A percentile compares a stretch with the other conserved stretches of the same genome.
These are phyloP conservation scores for Danionella dracula DNA, from an alignment of 2,797 vertebrate species.

Conservation along the genomic window DNA sequence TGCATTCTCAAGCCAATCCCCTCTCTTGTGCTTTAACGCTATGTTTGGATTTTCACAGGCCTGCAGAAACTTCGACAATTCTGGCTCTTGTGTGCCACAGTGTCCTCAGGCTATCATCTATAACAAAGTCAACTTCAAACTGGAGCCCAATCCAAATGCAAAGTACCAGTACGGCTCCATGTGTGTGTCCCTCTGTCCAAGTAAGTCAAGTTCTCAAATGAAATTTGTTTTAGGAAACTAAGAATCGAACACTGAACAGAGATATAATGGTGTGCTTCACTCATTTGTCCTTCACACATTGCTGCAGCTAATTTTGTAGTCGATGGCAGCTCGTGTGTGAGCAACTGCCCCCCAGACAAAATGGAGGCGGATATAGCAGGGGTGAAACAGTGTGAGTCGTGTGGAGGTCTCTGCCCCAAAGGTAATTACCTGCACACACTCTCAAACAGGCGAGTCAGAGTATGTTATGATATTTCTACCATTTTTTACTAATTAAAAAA, in stretches of 20 bases:
- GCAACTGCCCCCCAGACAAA: slow-evolving; percentile 85
- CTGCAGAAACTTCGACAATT: slow-evolving; percentile 90
- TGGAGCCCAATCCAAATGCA: slow-evolving; percentile 88
- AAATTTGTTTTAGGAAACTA: background rate
- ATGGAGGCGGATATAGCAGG: slow-evolving; percentile 88
- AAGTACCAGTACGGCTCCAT: slow-evolving; percentile 95
- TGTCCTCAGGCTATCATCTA: slow-evolving; percentile 88
- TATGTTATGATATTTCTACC: no score
- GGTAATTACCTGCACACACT: slow-evolving; percentile 72
- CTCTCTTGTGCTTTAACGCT: no score
- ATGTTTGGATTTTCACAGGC: slow-evolving; percentile 65
- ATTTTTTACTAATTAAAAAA: no score
- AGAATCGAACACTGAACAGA: no score
- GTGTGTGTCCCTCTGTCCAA: slow-evolving; percentile 85
- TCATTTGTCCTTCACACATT: background rate
- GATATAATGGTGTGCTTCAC: background rate
- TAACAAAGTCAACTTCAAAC: slow-evolving; percentile 85
- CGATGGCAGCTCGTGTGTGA: slow-evolving; percentile 89
- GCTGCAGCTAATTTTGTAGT: slow-evolving; percentile 83
- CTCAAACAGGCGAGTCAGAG: no score
- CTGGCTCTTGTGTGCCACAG: slow-evolving; percentile 81
- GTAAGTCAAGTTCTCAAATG: slow-evolving; percentile 66
- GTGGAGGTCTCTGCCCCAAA: slow-evolving; percentile 87
- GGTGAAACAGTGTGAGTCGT: slow-evolving; percentile 84
- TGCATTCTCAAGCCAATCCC: no score